Conservation (phyloP, 2,888 invertebrate genomes). For the Torymus texanus region DNA sequence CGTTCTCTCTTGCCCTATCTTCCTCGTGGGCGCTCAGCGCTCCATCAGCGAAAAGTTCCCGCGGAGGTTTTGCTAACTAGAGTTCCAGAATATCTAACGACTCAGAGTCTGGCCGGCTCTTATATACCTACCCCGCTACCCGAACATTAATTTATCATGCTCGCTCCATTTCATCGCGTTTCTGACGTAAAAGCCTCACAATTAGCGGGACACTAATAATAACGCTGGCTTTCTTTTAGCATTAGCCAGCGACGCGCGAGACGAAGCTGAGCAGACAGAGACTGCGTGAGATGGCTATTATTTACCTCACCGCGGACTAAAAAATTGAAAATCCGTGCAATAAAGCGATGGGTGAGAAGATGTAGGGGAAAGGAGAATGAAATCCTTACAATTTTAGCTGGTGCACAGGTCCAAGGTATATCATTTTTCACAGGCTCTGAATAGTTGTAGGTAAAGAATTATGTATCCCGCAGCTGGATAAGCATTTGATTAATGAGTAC, state of each 20-base stretch:
- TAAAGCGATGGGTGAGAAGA: not conserved
- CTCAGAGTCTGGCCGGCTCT: slow-evolving; percentile 37
- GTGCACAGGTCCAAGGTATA: not conserved
- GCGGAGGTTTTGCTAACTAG: slow-evolving; percentile 55
- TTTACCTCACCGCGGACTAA: slow-evolving; percentile 14
- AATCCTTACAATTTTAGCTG: not conserved
- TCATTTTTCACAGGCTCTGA: slow-evolving; percentile 34
- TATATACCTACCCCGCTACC: slow-evolving; percentile 3
- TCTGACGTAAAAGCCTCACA: slow-evolving; percentile 21
- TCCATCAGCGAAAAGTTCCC: slow-evolving; percentile 46
- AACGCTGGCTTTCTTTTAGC: slow-evolving; percentile 1
- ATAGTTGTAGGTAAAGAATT: slow-evolving; percentile 30
- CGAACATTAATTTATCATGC: slow-evolving; percentile 57
- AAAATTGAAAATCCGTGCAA: slow-evolving; percentile 5
- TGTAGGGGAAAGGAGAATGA: not conserved
- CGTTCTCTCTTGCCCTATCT: not conserved
- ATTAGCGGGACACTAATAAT: slow-evolving; percentile 39
- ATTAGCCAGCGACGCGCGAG: not conserved
- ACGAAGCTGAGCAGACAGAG: not conserved
- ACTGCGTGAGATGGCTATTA: slow-evolving; percentile 7
- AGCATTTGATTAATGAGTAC: slow-evolving; percentile 58
- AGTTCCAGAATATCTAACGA: slow-evolving; percentile 58
- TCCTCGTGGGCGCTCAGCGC: not conserved
- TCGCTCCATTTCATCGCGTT: slow-evolving; percentile 51
- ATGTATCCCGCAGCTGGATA: slow-evolving; percentile 48